Evolutionary conservation across 2,113 vertebrate species (phyloP).

Genomic region (Semnornis frantzii): DNA sequence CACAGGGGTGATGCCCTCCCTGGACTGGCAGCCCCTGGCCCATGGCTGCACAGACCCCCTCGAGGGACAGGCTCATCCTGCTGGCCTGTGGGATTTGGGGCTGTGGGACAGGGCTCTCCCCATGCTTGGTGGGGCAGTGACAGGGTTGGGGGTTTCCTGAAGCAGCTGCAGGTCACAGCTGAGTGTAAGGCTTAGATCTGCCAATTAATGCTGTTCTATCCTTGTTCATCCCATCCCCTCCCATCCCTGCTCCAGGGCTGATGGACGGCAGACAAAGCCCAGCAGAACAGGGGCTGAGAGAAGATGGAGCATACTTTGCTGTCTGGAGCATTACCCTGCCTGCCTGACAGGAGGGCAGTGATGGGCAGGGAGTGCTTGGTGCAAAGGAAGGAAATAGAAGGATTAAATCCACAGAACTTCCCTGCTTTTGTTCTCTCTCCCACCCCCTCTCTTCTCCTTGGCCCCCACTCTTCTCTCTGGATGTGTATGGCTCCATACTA

Average conservation of each 20-base stretch:
- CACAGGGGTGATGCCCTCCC: neutral
- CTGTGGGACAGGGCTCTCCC: neutral
- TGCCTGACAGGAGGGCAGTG: neutral
- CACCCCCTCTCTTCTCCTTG: conserved; percentile 40
- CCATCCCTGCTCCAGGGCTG: neutral
- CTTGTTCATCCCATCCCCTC: neutral
- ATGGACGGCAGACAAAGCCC: neutral
- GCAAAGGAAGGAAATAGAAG: conserved; percentile 68
- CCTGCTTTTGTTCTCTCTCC: conserved; percentile 59
- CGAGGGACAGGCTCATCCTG: rapidly evolving
- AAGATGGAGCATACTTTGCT: neutral
- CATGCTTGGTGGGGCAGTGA: rapidly evolving
- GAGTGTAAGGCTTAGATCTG: neutral
- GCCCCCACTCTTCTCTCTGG: conserved; percentile 41
- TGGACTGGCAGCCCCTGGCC: neutral
- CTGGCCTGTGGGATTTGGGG: neutral
- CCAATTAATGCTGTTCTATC: neutral
- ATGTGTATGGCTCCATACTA: conserved; percentile 86
- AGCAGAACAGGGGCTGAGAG: neutral
- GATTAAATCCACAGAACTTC: conserved; percentile 51
- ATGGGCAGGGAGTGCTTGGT: conserved; percentile 49
- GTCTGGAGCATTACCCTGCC: neutral
- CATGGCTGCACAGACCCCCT: neutral
- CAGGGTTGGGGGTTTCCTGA: neutral
- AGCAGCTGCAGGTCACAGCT: neutral